Evolutionary conservation across 2,888 invertebrate species (phyloP), one percentile per base, ranked within the genome.

Genomic region (Drosophila anomalata): DNA sequence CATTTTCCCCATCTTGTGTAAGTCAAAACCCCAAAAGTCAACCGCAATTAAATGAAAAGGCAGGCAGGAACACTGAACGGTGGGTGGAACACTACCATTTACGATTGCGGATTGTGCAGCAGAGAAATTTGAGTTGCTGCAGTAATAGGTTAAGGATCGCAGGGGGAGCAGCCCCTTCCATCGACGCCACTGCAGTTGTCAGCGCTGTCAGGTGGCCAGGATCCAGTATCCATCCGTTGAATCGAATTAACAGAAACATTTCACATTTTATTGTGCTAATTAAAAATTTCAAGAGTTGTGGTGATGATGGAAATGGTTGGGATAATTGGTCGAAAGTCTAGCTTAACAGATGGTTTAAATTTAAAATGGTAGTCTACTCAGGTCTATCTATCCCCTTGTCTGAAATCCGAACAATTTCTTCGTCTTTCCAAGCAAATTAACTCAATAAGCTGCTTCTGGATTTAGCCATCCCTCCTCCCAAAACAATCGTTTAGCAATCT

Each of bases 21-120:
- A 74, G 76, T 73, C 70, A 71, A 78, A 78, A 74, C 82, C 82
- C 78, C 79, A 78, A 83, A 81, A 83, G 85, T 85, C 85, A 76
- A 85, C 85, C 83, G 83, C 83, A 83, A 83, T 83, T 83, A 83
- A 83, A 83, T 83, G 83, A 76, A 85, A 85, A 79, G 85, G 79
- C 72, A 47, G 59, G 52, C 36, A 31, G 66, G 33, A 31, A 12
- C 31, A 24, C 24, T 29, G 50, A 17, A 48, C 12, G 31, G 56
- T 61, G 56, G 67, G 66, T 55, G 58, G 48, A 65, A 74, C 58
- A 66, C 70, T 58, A 71, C 62, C 59, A 76, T 65, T 69, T 59
- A 55, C 66, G 66, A 44, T 20, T 39, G 54, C 26, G 42, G 17
- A 39, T 58, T 52, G 71, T 73, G 72, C 53, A 54, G 53, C 57